phyloP scores from a whole-genome alignment of 2,888 invertebrate genomes.

The Lobophora halterata region DNA sequence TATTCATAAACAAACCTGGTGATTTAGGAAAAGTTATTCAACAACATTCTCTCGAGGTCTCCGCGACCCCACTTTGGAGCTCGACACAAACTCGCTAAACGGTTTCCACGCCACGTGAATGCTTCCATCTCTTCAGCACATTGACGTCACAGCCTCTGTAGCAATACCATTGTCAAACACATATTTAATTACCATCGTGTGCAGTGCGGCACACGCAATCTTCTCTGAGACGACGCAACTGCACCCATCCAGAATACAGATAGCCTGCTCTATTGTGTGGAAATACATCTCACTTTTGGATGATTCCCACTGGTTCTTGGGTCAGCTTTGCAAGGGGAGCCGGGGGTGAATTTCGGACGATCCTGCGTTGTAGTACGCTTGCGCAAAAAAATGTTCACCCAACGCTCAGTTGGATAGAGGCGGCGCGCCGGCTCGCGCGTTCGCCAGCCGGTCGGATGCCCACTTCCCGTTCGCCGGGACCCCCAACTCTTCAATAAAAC shows the following conservation, averaged over 20 bases:
- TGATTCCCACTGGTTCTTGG: conserved; percentile 30
- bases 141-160: conserved; percentile 75
- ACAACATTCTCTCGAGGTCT: too few species aligned
- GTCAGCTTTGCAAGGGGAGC: conserved; percentile 35
- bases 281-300: conserved; percentile 29
- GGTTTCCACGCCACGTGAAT: conserved; percentile 48
- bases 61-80: conserved; percentile 29
- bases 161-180: conserved; percentile 74
- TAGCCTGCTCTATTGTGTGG: neutral
- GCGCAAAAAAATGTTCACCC: conserved; percentile 61
- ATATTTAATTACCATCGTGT: conserved; percentile 79
- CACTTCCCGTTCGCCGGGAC: conserved; percentile 55
- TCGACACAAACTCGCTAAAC: conserved; percentile 37
- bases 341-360: conserved; percentile 70
- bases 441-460: conserved; percentile 73
- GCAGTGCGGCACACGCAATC: conserved; percentile 79
- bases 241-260: neutral
- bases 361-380: conserved; percentile 68
- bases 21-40: too few species aligned
- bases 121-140: conserved; percentile 48
- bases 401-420: conserved; percentile 68
- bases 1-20: too few species aligned
- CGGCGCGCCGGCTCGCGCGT: conserved; percentile 81
- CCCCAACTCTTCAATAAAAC: conserved; percentile 65
- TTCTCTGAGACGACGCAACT: conserved; percentile 21